Base-by-base conservation (phyloP, 2,888 invertebrate genomes). In the Ornithoptera alexandrae region DNA sequence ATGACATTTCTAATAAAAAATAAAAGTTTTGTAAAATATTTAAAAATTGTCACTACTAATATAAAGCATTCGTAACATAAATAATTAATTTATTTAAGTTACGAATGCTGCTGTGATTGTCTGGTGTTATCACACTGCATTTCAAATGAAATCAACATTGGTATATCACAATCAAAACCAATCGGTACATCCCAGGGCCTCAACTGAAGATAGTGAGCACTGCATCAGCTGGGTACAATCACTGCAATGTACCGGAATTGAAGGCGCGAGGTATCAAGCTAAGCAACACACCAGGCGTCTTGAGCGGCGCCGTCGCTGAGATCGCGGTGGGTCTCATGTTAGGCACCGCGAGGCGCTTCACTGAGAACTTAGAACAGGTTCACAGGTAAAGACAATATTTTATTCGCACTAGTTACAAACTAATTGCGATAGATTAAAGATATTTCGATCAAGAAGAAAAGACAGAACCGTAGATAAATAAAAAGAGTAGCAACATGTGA, bases 151-250 rank as follows among this genome's bases (percentile, higher is more conserved):
- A 12, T 15, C 12, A 2, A 4, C 1, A 1, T 17, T 15, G 15
- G 3, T 15, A 46, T 46, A 15, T 46, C 15, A 46, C 12, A 46
- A 46, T 15, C 2, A 15, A 15, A 46, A 15, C 30, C 39, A 39
- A 50, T n/a, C n/a, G 53, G 4, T 53, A 8, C 15, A 12, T n/a
- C 53, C n/a, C 77, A 92, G 97, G 97, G 1, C 93, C 95, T 0
- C 93, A 94, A 68, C 84, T 98, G 67, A 97, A 96, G 85, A 94
- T 97, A 0, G 94, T 98, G 7, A 95, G 95, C 0, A 96, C 97
- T 0, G 96, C 96, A 93, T 97, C 98, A 0, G 97, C 97, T 0
- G 98, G 98, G 24, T 95, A 96, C 84, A 97, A 98, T 84, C 96
- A 97, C 79, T 95, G 98, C 72, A 97, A 98, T 81, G 81, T 97